Base-by-base conservation (phyloP, 2,888 invertebrate genomes). In the Dryobotodes eremita region DNA sequence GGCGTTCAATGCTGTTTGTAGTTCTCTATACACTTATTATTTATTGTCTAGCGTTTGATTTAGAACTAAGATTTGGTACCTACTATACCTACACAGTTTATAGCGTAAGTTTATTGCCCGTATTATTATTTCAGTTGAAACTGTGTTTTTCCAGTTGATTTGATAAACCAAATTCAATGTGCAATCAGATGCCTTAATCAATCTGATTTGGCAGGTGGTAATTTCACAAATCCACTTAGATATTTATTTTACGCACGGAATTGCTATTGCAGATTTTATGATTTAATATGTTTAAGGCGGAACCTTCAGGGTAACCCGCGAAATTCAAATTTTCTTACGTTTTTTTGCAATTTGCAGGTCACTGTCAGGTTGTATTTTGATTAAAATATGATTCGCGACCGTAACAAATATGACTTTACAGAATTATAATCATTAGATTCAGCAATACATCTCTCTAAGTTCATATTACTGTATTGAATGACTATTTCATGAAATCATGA, bases 1-100 rank as follows among this genome's bases (percentile, higher is more conserved):
- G 68, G 48, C 77, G 77, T 85, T 83, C 76, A 79, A 62, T 72
- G 85, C 61, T 84, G 74, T 64, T 65, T 70, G 65, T 46, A 20
- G 73, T 31, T 36, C 31, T 23, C 57, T 48, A 31, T 31, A 48
- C 20, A 17, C 53, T 77, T 68, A 59, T 36, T 75, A 36, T 75
- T 79, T 72, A 73, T 66, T 74, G 79, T 64, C 64, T 82, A 57
- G 50, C 75, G 70, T 46, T 71, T 26, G 13, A 36, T 17, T 73
- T n/a, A 42, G n/a, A 55, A 57, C 7, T 53, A 23, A 15, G 53
- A 15, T 50, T 80, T 50, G 1, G 23, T 71, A 64, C 17, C 17
- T 48, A 20, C n/a, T n/a, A n/a, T 50, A 59, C 7, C 17, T 17
- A 59, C 26, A 26, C 26, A 36, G n/a, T 65, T 55, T 23, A 46